Percentiles rank a stretch among this genome's conserved stretches.
These are phyloP conservation scores for Sipha maydis DNA, from an alignment of 2,888 invertebrate genomes.

Conservation along the genomic window DNA sequence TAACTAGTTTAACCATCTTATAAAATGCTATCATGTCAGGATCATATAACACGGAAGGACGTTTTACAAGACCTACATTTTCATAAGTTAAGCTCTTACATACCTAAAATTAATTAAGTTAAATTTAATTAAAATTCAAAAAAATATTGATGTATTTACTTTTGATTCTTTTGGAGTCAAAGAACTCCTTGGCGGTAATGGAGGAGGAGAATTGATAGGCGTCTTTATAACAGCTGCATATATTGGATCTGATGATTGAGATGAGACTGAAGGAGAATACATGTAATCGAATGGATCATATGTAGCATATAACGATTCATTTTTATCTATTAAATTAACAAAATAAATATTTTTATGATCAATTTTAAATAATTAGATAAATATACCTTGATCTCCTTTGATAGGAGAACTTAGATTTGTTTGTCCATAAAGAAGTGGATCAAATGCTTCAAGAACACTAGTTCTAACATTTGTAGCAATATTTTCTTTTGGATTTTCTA, in stretches of 20 bases:
- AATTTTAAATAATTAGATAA: constrained; percentile 20
- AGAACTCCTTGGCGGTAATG: constrained; percentile 63
- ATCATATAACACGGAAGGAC: constrained; percentile 76
- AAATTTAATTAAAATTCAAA: constrained; percentile 33
- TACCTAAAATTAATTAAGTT: constrained; percentile 28
- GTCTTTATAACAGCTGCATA: constrained; percentile 75
- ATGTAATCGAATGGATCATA: constrained; percentile 84
- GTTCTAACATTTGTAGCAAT: constrained; percentile 69
- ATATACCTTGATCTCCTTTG: constrained; percentile 30
- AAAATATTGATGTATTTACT: constrained; percentile 36
- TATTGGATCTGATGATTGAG: constrained; percentile 74
- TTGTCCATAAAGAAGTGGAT: constrained; percentile 77
- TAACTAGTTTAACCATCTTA: constrained; percentile 81
- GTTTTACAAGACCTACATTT: constrained; percentile 69
- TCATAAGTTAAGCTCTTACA: constrained; percentile 64
- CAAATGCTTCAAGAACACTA: constrained; percentile 87
- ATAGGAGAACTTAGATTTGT: not conserved
- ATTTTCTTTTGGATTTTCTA: constrained; percentile 63
- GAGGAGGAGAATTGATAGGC: constrained; percentile 64
- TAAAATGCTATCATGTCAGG: constrained; percentile 82
- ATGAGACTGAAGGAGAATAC: constrained; percentile 74
- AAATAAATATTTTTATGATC: not conserved
- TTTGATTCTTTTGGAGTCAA: constrained; percentile 54
- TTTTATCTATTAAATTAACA: constrained; percentile 35
- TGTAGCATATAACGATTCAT: constrained; percentile 74